Percentiles rank a stretch among this genome's conserved stretches.
Evolutionary conservation across 2,797 vertebrate genomes (phyloP).

Genomic region (Peromyscus aztecus): DNA sequence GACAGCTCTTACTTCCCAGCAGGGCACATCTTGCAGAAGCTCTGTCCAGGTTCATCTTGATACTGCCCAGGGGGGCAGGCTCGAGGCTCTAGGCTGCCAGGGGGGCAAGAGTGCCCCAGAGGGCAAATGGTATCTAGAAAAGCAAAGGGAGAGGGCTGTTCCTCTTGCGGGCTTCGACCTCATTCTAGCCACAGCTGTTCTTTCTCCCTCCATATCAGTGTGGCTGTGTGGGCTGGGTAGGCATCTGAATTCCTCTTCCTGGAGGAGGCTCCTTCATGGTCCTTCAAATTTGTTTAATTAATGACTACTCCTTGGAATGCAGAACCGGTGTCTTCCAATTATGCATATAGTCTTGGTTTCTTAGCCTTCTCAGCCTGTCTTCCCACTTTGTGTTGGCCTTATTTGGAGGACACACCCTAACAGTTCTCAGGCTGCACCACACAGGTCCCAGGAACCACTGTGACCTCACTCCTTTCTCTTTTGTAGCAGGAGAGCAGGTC

Average conservation of each 20-base stretch:
- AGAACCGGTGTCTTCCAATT: neutral
- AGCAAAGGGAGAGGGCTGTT: neutral
- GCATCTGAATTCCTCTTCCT: neutral
- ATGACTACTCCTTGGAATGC: neutral
- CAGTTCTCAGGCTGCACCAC: too few relatives aligned
- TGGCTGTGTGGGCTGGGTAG: neutral
- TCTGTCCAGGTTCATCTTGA: constrained; percentile 91
- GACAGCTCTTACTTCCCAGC: constrained; percentile 83
- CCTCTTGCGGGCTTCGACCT: fast-evolving
- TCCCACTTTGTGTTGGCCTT: neutral
- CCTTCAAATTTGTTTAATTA: neutral
- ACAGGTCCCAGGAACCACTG: neutral
- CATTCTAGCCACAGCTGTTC: neutral
- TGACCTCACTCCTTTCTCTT: neutral
- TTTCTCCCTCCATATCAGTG: neutral
- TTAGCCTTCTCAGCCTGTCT: neutral
- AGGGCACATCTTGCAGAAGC: constrained; percentile 86
- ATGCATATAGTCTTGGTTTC: too few relatives aligned
- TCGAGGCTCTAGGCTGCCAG: constrained; percentile 89
- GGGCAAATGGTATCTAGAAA: constrained; percentile 88
- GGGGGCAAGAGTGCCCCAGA: constrained; percentile 92
- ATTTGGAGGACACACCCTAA: neutral
- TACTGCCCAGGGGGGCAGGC: constrained; percentile 92
- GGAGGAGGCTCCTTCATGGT: neutral
- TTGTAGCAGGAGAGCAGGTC: neutral